Evolutionary conservation across 2,888 invertebrate species (phyloP).

Genomic region (Pimpla rufipes): DNA sequence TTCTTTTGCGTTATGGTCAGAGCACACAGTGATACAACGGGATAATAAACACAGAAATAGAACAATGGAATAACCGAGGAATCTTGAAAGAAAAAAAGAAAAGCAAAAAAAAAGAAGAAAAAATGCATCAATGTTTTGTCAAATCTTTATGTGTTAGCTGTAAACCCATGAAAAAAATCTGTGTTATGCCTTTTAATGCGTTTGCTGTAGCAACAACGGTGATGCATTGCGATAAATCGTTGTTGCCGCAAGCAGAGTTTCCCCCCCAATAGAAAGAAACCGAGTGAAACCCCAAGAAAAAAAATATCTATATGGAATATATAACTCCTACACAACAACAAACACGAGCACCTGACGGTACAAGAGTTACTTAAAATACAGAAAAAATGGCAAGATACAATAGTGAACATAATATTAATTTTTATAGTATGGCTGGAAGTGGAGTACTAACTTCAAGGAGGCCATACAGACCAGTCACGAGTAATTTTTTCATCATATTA

Average conservation of each 20-base stretch:
- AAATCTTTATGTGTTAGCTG: slow-evolving; percentile 82
- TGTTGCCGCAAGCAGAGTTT: slow-evolving; percentile 61
- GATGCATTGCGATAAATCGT: slow-evolving; percentile 57
- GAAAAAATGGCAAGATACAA: slow-evolving; percentile 65
- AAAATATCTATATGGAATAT: slow-evolving; percentile 38
- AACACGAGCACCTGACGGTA: slow-evolving; percentile 59
- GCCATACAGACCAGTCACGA: slow-evolving; percentile 94
- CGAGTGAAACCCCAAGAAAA: slow-evolving; percentile 29
- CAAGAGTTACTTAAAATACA: slow-evolving; percentile 60
- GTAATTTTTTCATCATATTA: slow-evolving; percentile 87
- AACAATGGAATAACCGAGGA: slow-evolving; percentile 20
- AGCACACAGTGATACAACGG: slow-evolving; percentile 17
- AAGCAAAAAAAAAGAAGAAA: slow-evolving; percentile 47
- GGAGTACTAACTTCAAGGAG: slow-evolving; percentile 98
- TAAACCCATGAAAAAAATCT: slow-evolving; percentile 71
- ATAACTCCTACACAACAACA: slow-evolving; percentile 61
- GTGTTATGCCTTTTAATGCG: slow-evolving; percentile 70
- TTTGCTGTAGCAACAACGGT: slow-evolving; percentile 69
- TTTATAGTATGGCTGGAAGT: slow-evolving; percentile 96
- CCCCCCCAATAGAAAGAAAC: slow-evolving; percentile 50
- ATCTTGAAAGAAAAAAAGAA: slow-evolving; percentile 20
- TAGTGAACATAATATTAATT: slow-evolving; percentile 84
- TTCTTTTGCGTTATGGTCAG: slow-evolving; percentile 7
- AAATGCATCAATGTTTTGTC: slow-evolving; percentile 78
- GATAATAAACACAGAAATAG: slow-evolving; percentile 30